These are phyloP conservation scores for Phyllopteryx taeniolatus DNA, from an alignment of 2,113 vertebrate genomes.

Conservation along the genomic window DNA sequence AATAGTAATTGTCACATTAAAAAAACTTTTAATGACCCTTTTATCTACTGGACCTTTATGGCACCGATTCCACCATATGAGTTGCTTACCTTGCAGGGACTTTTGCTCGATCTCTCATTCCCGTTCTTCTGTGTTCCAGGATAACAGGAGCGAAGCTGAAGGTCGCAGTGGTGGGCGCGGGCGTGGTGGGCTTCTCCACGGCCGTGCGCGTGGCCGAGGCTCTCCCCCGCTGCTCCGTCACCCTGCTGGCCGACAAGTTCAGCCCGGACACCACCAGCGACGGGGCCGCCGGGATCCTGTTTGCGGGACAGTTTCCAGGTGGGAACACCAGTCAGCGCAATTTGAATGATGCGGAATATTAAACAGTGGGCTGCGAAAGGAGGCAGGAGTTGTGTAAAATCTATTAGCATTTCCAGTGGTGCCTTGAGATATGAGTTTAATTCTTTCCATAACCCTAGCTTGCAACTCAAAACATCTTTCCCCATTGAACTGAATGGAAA, in stretches of 20 bases:
- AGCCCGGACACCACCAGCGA: conserved; percentile 87
- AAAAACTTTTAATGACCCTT: too few relatives aligned
- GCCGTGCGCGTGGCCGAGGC: conserved; percentile 76
- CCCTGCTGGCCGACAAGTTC: conserved; percentile 81
- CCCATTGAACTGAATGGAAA: too few relatives aligned
- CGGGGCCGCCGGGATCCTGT: conserved; percentile 86
- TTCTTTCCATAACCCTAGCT: too few relatives aligned
- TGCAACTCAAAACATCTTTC: too few relatives aligned
- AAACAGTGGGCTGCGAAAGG: too few relatives aligned
- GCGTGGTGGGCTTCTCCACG: conserved; percentile 85
- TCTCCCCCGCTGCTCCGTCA: conserved; percentile 74
- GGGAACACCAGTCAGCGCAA: neutral
- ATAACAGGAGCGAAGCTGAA: conserved; percentile 44
- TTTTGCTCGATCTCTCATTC: neutral
- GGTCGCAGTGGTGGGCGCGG: conserved; percentile 83
- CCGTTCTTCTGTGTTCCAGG: neutral
- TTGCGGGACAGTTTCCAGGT: conserved; percentile 80
- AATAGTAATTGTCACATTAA: too few relatives aligned
- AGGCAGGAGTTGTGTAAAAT: too few relatives aligned
- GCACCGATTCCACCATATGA: too few relatives aligned
- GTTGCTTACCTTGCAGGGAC: neutral
- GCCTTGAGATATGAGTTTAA: too few relatives aligned
- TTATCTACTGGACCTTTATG: too few relatives aligned
- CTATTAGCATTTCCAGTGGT: too few relatives aligned
- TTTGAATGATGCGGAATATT: neutral